Conservation (phyloP, 1,140 invertebrate genomes). For the Trachymyrmex septentrionalis region DNA sequence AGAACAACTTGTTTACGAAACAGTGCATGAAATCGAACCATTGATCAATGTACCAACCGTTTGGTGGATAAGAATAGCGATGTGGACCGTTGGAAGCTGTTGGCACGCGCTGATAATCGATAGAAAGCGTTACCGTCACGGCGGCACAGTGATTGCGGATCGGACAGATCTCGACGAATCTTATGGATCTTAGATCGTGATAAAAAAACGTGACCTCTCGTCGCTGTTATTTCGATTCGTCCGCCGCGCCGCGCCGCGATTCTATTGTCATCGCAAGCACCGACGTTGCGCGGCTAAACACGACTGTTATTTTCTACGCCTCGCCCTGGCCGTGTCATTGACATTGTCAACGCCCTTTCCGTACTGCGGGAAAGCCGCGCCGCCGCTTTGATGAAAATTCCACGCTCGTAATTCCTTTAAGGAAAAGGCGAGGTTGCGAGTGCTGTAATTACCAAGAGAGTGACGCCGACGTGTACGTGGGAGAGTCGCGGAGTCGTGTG, state of each 20-base stretch:
- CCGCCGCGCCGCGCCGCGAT: background rate
- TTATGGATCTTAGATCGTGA: background rate
- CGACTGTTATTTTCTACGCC: conserved; percentile 55
- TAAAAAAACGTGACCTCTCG: conserved; percentile 48
- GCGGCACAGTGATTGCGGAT: background rate
- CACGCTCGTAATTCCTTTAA: conserved; percentile 63
- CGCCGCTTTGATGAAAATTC: conserved; percentile 73
- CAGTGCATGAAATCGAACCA: conserved; percentile 23
- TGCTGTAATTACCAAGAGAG: conserved; percentile 65
- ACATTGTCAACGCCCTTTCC: conserved; percentile 65
- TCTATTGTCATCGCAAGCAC: conserved; percentile 21
- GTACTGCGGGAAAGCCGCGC: conserved; percentile 66
- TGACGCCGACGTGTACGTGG: background rate
- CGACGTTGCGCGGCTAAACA: conserved; percentile 29
- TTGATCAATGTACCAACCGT: conserved; percentile 7
- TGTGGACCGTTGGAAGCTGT: conserved; percentile 8
- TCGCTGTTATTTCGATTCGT: conserved; percentile 12
- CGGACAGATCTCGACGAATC: conserved; percentile 30
- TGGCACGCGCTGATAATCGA: conserved; percentile 62
- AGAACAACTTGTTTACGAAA: conserved; percentile 2
- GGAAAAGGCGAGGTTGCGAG: conserved; percentile 67
- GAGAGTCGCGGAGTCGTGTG: background rate
- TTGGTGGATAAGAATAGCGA: conserved; percentile 19
- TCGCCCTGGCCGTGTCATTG: conserved; percentile 48
- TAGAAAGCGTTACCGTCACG: conserved; percentile 52